Conservation (phyloP, 2,797 vertebrate genomes). For the Melanotaenia maccullochi region DNA sequence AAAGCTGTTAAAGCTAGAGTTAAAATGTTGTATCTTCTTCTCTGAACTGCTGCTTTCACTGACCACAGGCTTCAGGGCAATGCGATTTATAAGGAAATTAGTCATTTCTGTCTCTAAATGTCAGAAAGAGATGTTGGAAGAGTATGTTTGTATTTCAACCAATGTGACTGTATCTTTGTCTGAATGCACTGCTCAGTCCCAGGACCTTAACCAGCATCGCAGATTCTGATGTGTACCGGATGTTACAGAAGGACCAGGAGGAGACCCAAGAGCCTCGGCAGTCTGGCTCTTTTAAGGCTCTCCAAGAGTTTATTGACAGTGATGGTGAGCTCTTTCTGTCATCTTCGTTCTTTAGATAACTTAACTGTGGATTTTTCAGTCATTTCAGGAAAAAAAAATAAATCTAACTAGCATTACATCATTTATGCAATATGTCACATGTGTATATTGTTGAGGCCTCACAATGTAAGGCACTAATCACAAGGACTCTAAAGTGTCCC, state of each 20-base stretch:
- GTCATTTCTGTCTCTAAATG: neutral
- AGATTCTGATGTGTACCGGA: slow-evolving; percentile 93
- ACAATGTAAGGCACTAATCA: neutral
- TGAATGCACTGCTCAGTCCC: slow-evolving; percentile 78
- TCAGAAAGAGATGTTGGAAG: neutral
- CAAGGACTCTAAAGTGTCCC: neutral
- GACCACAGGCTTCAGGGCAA: neutral
- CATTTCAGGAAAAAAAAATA: neutral
- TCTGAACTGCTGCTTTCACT: neutral
- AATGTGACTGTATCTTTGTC: slow-evolving; percentile 49
- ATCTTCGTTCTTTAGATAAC: neutral
- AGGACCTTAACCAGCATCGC: slow-evolving; percentile 79
- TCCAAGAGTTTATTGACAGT: slow-evolving; percentile 92
- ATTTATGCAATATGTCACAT: neutral
- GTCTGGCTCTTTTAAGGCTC: slow-evolving; percentile 95
- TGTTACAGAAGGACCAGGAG: slow-evolving; percentile 88
- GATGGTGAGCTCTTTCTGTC: slow-evolving; percentile 83
- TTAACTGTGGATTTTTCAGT: neutral
- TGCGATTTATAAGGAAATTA: neutral
- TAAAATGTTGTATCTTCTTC: neutral
- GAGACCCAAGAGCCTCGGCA: slow-evolving; percentile 89
- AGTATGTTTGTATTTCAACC: neutral
- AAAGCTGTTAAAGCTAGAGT: slow-evolving; percentile 45
- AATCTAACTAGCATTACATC: neutral
- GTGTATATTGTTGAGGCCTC: neutral